Conservation (phyloP, 2,113 vertebrate species). For the Porphyrio hochstetteri region DNA sequence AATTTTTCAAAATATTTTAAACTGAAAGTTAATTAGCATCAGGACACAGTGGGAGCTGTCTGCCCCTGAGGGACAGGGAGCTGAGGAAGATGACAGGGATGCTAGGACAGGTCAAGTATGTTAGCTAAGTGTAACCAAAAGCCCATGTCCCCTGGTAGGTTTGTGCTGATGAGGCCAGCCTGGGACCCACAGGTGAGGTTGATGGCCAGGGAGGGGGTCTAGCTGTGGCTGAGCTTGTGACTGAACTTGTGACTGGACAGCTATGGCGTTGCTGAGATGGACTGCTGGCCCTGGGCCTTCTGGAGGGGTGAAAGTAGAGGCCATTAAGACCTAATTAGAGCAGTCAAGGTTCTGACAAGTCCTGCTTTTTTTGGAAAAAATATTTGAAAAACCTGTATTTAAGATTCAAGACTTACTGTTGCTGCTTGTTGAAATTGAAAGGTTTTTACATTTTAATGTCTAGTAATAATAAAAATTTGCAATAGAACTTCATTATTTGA, state of each 20-base stretch:
- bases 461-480: background rate
- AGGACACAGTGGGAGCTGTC: background rate
- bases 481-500: background rate
- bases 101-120: background rate
- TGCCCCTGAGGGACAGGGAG: background rate
- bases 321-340: background rate
- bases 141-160: background rate
- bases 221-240: background rate
- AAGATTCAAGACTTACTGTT: background rate
- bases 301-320: background rate
- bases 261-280: background rate
- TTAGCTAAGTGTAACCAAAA: background rate
- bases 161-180: background rate
- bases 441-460: background rate
- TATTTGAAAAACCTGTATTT: no score
- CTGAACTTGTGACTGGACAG: background rate
- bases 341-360: background rate
- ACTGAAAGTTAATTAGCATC: background rate
- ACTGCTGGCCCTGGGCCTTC: background rate
- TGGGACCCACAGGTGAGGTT: background rate
- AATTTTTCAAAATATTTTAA: background rate
- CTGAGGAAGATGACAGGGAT: background rate
- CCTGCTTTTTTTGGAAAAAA: background rate
- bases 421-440: background rate
- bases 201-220: no score